Base-by-base conservation (phyloP, 1,140 invertebrate genomes). In the Charaxes varanes region DNA sequence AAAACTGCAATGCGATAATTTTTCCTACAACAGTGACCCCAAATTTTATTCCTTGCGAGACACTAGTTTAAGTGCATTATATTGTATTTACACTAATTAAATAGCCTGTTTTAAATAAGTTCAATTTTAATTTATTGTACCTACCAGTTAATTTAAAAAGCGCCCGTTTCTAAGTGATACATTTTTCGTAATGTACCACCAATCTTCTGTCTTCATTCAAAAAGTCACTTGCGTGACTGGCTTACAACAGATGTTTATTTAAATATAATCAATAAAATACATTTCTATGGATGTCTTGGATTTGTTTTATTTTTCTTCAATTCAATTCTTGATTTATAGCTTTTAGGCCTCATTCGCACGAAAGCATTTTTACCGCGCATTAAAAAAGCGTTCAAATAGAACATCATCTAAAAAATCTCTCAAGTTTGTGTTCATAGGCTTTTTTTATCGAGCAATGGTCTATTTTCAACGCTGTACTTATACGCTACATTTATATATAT, bases 231-330 rank as follows among this genome's bases (percentile, higher is more conserved):
- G n/a, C n/a, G n/a, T n/a, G n/a, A n/a, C n/a, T 35, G 32, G 23
- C 40, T 57, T 47, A 55, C 38, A 41, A 38, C 44, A 53, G 32
- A 62, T 64, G 53, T 60, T 54, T 48, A 61, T 52, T 62, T 43
- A 54, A 54, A 40, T 52, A 43, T 53, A 54, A 41, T 48, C 51
- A 53, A 53, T 53, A 44, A 49, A 66, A 66, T 63, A 63, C 60
- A 64, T 71, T 76, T 72, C 55, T 68, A 70, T 62, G 41, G 63
- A 62, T 68, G 48, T 44, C 23, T 37, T 42, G 42, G 31, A 22
- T 19, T 43, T 57, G 33, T 30, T 42, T 40, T 36, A 21, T 43
- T 35, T 38, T n/a, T n/a, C n/a, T n/a, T n/a, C n/a, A n/a, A n/a
- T n/a, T n/a, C n/a, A n/a, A n/a, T n/a, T n/a, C n/a, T n/a, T n/a